Conservation (phyloP, 2,113 vertebrate genomes). For the Protobothrops flavoviridis region DNA sequence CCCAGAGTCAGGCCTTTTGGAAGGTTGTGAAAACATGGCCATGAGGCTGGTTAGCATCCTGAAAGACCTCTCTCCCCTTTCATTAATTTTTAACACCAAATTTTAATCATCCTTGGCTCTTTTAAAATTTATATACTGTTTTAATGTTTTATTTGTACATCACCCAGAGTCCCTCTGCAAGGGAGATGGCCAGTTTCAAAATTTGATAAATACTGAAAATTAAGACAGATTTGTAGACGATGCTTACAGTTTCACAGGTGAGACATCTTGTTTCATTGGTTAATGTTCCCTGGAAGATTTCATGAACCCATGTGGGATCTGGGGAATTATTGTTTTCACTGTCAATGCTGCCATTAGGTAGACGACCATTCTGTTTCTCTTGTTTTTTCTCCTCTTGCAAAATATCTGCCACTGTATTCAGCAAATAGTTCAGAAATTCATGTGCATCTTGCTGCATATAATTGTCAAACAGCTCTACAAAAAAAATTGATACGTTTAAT, state of each 20-base stretch:
- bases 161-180: neutral
- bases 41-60: neutral
- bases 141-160: neutral
- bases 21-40: neutral
- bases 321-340: slow-evolving; percentile 71
- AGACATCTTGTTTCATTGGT: slow-evolving; percentile 86
- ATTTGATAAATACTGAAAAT: neutral
- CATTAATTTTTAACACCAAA: neutral
- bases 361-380: slow-evolving; percentile 94
- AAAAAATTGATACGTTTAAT: slow-evolving; percentile 17
- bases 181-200: neutral
- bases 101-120: neutral
- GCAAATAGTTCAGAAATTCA: slow-evolving; percentile 95
- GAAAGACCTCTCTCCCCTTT: neutral
- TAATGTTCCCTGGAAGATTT: slow-evolving; percentile 85
- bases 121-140: neutral
- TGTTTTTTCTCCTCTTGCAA: slow-evolving; percentile 95
- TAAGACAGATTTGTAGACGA: accelerated
- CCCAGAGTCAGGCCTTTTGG: neutral
- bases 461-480: slow-evolving; percentile 95
- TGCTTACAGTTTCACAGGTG: slow-evolving; percentile 83
- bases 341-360: slow-evolving; percentile 78
- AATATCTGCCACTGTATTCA: slow-evolving; percentile 96
- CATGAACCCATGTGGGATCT: slow-evolving; percentile 83
- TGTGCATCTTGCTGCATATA: slow-evolving; percentile 99